Base-by-base conservation (phyloP, 2,113 vertebrate genomes). In the Gallinago jamesoni region DNA sequence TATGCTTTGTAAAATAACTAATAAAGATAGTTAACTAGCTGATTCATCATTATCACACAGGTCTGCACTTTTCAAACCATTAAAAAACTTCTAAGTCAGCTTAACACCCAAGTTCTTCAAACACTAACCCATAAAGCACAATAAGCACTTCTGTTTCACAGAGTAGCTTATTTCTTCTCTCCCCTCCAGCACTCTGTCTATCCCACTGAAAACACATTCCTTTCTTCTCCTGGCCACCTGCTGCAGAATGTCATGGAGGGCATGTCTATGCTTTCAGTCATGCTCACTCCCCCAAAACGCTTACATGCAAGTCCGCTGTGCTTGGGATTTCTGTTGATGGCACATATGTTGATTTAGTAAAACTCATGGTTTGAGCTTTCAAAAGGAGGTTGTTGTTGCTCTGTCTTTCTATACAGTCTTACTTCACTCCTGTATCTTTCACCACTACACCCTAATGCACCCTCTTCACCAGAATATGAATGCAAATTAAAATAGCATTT, bases 61-160 rank as follows among this genome's bases (percentile, higher is more conserved):
- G 15, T 52, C 73, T 91, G 77, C 56, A 41, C 33, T 91, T 94
- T 81, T 68, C 56, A 93, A 91, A 63, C 43, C 31, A 33, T 70
- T 84, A 47, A 93, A 33, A 84, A 89, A 84, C 52, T 63, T 87
- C 31, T 55, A 67, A 83, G 56, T 68, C 83, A 93, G 62, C 62
- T 93, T 82, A 87, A 76, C 24, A 84, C 6, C 4, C 15, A 55
- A 20, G 15, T 45, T 84, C 77, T 94, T 75, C 78, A 84, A 89
- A 84, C n/a, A 37, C 31, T 57, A 66, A n/a, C 0, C 0, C 28
- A 57, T 25, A 67, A 81, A 84, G 69, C 50, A 64, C 62, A 53
- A 41, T 45, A 87, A 81, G 27, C n/a, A 87, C 31, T 81, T 77
- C 14, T 37, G 17, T 35, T 88, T 63, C 57, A 84, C 24, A 72